Percentiles rank a stretch among this genome's conserved stretches.
These are phyloP conservation scores for Camponotus floridanus DNA, from an alignment of 1,140 invertebrate genomes.

Conservation along the genomic window DNA sequence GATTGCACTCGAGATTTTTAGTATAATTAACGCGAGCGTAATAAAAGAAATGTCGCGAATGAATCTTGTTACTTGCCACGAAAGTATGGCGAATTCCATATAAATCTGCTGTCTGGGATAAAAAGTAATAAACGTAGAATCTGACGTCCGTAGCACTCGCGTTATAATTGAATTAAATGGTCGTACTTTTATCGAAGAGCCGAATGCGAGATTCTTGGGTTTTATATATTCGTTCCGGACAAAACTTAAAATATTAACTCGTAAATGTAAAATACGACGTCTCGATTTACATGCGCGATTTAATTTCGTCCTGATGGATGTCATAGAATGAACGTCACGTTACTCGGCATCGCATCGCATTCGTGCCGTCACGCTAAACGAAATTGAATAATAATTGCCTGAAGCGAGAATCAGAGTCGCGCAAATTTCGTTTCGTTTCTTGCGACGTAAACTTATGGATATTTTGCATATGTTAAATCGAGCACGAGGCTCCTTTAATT, in stretches of 20 bases:
- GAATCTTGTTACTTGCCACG: conserved; percentile 60
- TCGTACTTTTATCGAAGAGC: conserved; percentile 50
- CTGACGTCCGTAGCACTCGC: conserved; percentile 55
- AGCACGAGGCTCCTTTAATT: no score
- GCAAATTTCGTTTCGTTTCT: conserved; percentile 36
- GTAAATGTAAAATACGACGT: conserved; percentile 46
- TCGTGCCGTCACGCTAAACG: conserved; percentile 28
- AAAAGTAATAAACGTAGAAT: conserved; percentile 58
- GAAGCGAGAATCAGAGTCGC: conserved; percentile 46
- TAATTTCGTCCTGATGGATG: conserved; percentile 50
- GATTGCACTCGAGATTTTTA: conserved; percentile 58
- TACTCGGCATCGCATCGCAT: conserved; percentile 9
- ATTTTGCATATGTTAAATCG: conserved; percentile 39
- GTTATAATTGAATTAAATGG: conserved; percentile 62
- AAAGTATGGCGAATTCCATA: conserved; percentile 63
- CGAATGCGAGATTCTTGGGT: conserved; percentile 37
- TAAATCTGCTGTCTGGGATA: conserved; percentile 56
- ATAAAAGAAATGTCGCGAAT: conserved; percentile 60
- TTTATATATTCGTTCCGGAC: background rate
- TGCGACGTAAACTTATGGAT: conserved; percentile 38
- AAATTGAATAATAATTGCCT: conserved; percentile 61
- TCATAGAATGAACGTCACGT: conserved; percentile 52
- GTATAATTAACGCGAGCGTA: conserved; percentile 57
- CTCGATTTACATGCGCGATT: conserved; percentile 54
- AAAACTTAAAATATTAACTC: conserved; percentile 57